Conservation (phyloP, 2,113 vertebrate species). For the Otocyon megalotis region DNA sequence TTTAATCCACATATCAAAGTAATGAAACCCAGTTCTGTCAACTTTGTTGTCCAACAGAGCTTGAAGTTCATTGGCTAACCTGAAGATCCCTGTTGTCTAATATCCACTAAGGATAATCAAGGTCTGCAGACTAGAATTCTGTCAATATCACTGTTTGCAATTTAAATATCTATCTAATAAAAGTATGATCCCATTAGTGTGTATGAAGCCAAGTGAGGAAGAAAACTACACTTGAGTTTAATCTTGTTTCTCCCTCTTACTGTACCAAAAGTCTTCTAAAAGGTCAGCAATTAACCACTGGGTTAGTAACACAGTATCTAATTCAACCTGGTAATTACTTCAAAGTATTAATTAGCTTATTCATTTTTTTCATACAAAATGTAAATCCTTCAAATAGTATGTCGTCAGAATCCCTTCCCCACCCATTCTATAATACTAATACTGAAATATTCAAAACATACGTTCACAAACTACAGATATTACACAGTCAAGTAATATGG, state of each 20-base stretch:
- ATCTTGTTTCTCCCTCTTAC: background rate
- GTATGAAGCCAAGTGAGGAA: background rate
- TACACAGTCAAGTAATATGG: background rate
- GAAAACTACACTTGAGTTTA: background rate
- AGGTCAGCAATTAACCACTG: background rate
- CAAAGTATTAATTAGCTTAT: background rate
- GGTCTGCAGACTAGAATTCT: background rate
- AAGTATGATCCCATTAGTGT: background rate
- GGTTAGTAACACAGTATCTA: background rate
- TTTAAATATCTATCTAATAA: background rate
- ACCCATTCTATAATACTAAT: background rate
- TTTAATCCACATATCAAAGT: slow-evolving; percentile 20
- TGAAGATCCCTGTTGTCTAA: background rate
- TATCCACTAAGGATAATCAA: background rate
- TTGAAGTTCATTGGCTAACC: background rate
- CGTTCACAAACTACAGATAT: background rate
- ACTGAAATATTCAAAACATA: background rate
- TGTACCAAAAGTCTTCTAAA: background rate
- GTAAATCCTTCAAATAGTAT: background rate
- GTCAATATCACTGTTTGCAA: background rate
- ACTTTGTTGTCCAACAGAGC: background rate
- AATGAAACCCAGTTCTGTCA: background rate
- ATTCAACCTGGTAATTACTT: background rate
- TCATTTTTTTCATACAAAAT: background rate
- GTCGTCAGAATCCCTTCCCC: background rate